phyloP scores from a whole-genome alignment of 2,113 vertebrate species.

The Oostethus manadensis region DNA sequence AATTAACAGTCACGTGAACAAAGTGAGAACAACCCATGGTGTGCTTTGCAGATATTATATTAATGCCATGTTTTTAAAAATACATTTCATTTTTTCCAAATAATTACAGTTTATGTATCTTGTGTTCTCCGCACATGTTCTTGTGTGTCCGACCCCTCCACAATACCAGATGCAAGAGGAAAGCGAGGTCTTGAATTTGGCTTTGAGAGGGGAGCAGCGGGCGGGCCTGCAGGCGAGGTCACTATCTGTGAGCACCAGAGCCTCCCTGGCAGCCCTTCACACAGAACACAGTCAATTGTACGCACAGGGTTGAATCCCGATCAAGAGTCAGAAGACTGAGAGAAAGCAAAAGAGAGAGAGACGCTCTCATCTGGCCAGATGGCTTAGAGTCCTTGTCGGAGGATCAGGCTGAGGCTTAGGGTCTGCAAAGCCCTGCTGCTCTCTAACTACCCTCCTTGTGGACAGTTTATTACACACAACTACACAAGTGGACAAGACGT shows the following conservation, averaged over 20 bases:
- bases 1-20: no score
- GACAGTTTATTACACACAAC: conserved; percentile 11
- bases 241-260: conserved; percentile 59
- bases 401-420: conserved; percentile 47
- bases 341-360: conserved; percentile 10
- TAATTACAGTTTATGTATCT: not conserved
- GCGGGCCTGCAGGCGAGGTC: conserved; percentile 36
- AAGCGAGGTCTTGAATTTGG: conserved; percentile 18
- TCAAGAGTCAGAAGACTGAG: conserved; percentile 11
- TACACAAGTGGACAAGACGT: not conserved
- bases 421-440: conserved; percentile 33
- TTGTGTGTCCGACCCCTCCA: conserved; percentile 20
- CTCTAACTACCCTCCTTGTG: conserved; percentile 22
- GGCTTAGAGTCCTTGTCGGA: conserved; percentile 43
- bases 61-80: no score
- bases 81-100: not conserved
- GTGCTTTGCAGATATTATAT: no score
- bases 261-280: conserved; percentile 34
- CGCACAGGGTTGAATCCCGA: conserved; percentile 12
- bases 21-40: not conserved
- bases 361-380: conserved; percentile 54
- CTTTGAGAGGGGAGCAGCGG: conserved; percentile 28
- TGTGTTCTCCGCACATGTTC: no score
- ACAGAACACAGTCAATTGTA: conserved; percentile 24
- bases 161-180: conserved; percentile 23